Evolutionary conservation across 2,113 vertebrate species (phyloP), one percentile per base, ranked within the genome.

Genomic region (Circaetus gallicus): DNA sequence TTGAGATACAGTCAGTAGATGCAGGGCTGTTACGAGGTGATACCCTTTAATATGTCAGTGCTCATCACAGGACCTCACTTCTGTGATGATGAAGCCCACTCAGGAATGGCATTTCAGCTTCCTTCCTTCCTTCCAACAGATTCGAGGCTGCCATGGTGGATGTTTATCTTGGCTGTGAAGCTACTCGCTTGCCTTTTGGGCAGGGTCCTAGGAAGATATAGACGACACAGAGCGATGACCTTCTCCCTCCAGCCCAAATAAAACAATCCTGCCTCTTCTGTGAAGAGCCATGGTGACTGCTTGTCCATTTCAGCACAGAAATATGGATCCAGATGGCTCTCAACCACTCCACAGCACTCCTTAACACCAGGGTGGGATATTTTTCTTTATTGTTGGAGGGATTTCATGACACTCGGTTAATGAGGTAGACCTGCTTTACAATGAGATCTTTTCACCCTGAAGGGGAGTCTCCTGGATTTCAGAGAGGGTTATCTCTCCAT

Each of bases 71-170:
- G 17, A 72, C 26, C 31, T 86, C 38, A 53, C 6, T 43, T 49
- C 47, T 49, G 14, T n/a, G 47, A 18, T 16, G 43, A 32, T 38
- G 59, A 63, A 85, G 10, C 47, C 29, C 16, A 24, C 16, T 31
- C 31, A 78, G 31, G 14, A 86, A 25, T 29, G n/a, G 11, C 58
- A 56, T 65, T 65, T 49, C 50, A 65, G 4, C 6, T 43, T 67
- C 31, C 43, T 42, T 67, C 31, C 43, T 42, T 58, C 43, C 15
- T 52, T 53, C 13, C 52, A 52, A 29, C 16, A 58, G 59, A 34
- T 12, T 58, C 0, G 0, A 89, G 43, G 10, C 17, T 94, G 18
- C 8, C 18, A 4, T 29, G n/a, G 15, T 43, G 28, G 40, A 34
- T 78, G 25, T 17, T 53, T 38, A 6, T 29, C 32, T 69, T 49